These are phyloP conservation scores for Drosophila stalkeri DNA, from an alignment of 2,888 invertebrate genomes.

Conservation along the genomic window DNA sequence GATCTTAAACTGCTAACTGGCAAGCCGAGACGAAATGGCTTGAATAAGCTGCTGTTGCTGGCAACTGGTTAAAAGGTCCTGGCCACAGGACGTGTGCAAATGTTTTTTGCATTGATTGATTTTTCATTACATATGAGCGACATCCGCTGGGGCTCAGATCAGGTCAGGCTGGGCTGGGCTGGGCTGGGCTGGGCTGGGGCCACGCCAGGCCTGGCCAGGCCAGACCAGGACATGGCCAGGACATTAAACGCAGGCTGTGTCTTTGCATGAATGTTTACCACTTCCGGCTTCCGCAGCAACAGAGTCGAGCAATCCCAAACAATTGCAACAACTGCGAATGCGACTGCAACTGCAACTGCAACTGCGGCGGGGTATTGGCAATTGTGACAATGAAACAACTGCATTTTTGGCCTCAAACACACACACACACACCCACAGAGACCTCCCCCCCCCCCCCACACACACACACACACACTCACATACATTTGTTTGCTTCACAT, in stretches of 20 bases:
- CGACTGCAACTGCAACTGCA: slow-evolving; percentile 35
- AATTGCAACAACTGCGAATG: slow-evolving; percentile 11
- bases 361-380: slow-evolving; percentile 49
- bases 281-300: slow-evolving; percentile 76
- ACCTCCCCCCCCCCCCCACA: not conserved
- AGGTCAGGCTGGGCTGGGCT: not conserved
- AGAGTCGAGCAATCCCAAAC: slow-evolving; percentile 43
- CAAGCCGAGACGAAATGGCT: not conserved
- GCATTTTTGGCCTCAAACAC: slow-evolving; percentile 67
- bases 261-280: slow-evolving; percentile 76
- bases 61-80: slow-evolving; percentile 3
- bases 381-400: slow-evolving; percentile 79
- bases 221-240: slow-evolving; percentile 33
- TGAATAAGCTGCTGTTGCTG: not conserved
- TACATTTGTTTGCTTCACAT: slow-evolving; percentile 71
- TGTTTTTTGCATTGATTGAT: slow-evolving; percentile 74
- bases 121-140: slow-evolving; percentile 78
- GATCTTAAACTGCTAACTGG: not conserved
- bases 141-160: slow-evolving; percentile 57
- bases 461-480: slow-evolving; percentile 10
- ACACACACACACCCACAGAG: slow-evolving; percentile 5
- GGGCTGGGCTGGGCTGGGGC: not conserved
- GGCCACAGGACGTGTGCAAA: slow-evolving; percentile 30
- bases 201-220: not conserved
- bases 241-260: slow-evolving; percentile 59